phyloP scores from a whole-genome alignment of 1,140 invertebrate genomes.

The Drosophila serrata region DNA sequence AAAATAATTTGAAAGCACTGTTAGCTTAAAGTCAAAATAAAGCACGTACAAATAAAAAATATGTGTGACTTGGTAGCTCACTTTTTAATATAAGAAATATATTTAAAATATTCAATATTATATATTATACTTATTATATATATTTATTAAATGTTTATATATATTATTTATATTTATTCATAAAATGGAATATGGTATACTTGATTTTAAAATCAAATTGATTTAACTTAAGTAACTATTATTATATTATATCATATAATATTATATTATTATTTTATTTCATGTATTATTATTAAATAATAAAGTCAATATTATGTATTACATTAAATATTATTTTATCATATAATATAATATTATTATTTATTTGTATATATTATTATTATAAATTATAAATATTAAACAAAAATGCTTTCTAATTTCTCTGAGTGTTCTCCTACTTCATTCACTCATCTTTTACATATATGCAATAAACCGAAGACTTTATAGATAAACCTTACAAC shows the following conservation, averaged over 20 bases:
- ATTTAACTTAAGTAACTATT: not conserved
- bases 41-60: not conserved
- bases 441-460: not conserved
- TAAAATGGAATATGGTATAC: no score
- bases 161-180: not conserved
- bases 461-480: constrained; percentile 4
- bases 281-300: no score
- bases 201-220: not conserved
- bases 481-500: constrained; percentile 1
- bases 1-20: constrained; percentile 8
- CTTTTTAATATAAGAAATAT: not conserved
- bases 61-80: not conserved
- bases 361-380: not conserved
- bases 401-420: not conserved
- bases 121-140: not conserved
- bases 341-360: no score
- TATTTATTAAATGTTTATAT: not conserved
- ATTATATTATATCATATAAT: no score
- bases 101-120: no score
- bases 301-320: no score
- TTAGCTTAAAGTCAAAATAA: not conserved
- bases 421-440: not conserved
- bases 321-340: no score
- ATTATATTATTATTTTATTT: no score
- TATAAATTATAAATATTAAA: not conserved